Percentiles rank a stretch among this genome's conserved stretches.
phyloP scores from a whole-genome alignment of 2,113 vertebrate species.

The Brachypteracias leptosomus region DNA sequence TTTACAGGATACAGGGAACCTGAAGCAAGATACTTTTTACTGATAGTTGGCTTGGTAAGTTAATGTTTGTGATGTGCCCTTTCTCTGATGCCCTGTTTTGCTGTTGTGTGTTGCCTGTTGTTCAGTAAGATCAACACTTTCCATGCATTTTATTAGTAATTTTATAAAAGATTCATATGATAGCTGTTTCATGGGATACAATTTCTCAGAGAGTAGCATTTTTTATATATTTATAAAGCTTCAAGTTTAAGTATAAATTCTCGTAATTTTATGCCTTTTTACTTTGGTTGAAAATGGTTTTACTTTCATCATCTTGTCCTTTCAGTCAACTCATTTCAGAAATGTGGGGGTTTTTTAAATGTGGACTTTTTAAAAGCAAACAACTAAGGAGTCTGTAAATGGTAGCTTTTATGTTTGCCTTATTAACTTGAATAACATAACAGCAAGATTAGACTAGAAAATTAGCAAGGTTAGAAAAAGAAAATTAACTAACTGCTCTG shows the following conservation, averaged over 20 bases:
- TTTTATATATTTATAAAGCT: not conserved
- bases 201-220: not conserved
- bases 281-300: not conserved
- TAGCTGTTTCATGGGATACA: not conserved
- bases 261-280: not conserved
- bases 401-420: not conserved
- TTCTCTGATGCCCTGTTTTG: not conserved
- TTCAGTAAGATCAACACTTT: not conserved
- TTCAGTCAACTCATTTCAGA: not conserved
- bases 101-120: not conserved
- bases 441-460: too few species aligned
- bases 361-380: not conserved
- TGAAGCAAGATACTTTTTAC: conserved; percentile 87
- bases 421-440: not conserved
- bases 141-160: not conserved
- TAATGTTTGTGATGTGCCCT: accelerated
- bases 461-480: too few species aligned
- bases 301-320: not conserved
- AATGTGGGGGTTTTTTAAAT: not conserved
- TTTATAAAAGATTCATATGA: not conserved
- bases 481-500: not conserved
- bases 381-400: not conserved
- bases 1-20: conserved; percentile 76
- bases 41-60: conserved; percentile 93
- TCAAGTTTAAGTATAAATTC: not conserved